phyloP scores from a whole-genome alignment of 2,113 vertebrate genomes.

The Oncorhynchus keta region DNA sequence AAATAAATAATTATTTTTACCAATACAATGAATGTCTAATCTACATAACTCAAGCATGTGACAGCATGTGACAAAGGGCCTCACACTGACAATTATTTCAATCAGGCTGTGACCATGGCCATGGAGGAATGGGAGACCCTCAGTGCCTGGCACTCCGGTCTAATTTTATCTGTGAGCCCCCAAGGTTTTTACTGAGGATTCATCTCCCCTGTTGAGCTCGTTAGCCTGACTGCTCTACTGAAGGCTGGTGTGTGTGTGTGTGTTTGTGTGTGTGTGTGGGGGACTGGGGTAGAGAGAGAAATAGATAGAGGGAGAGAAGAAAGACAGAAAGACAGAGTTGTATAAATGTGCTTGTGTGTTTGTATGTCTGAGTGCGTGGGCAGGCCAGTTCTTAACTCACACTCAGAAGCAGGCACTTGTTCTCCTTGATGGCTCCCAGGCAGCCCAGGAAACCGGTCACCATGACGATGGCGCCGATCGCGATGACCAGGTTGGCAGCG shows the following conservation, averaged over 20 bases:
- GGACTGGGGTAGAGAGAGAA: no score
- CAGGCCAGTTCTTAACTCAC: constrained; percentile 76
- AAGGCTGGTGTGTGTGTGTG: not conserved
- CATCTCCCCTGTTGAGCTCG: constrained; percentile 10
- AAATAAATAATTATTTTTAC: not conserved
- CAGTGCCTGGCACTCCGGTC: not conserved
- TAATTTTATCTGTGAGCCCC: constrained; percentile 11
- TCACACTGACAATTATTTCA: constrained; percentile 20
- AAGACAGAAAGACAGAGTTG: no score
- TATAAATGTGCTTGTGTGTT: not conserved
- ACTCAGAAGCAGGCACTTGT: constrained; percentile 98
- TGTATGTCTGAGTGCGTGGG: not conserved
- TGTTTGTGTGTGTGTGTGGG: not conserved
- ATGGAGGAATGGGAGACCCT: constrained; percentile 19
- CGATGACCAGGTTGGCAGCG: constrained; percentile 95
- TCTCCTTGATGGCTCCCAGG: constrained; percentile 99
- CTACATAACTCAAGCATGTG: constrained; percentile 11
- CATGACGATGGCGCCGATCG: constrained; percentile 93
- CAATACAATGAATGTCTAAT: constrained; percentile 32
- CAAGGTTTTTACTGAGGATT: constrained; percentile 22
- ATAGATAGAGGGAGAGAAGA: no score
- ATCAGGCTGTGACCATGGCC: constrained; percentile 32
- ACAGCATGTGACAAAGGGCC: constrained; percentile 17
- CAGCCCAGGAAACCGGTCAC: constrained; percentile 97
- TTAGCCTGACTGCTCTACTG: constrained; percentile 17